phyloP scores from a whole-genome alignment of 2,113 vertebrate species.

The Falcunculus frontatus region DNA sequence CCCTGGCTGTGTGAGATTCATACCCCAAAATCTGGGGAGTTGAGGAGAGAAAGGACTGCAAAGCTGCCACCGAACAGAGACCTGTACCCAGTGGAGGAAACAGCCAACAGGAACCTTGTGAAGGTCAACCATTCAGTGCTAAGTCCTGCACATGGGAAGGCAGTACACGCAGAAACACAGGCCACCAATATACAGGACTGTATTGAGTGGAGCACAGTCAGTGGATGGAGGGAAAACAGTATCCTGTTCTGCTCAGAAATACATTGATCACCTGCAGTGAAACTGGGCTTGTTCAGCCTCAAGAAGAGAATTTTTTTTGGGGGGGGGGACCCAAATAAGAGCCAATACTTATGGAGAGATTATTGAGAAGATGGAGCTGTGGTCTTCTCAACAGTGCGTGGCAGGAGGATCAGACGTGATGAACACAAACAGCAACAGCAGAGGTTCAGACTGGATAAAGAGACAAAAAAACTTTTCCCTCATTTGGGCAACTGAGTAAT shows the following conservation, averaged over 20 bases:
- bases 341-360: background rate
- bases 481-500: background rate
- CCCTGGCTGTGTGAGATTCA: background rate
- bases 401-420: background rate
- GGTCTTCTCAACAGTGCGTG: background rate
- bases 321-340: background rate
- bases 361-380: background rate
- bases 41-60: background rate
- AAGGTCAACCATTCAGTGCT: background rate
- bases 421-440: background rate
- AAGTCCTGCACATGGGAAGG: background rate
- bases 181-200: background rate
- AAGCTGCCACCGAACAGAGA: background rate
- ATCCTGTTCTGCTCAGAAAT: background rate
- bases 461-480: accelerated
- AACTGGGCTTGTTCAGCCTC: background rate
- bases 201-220: background rate
- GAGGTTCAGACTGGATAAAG: background rate
- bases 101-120: background rate
- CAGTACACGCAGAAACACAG: background rate
- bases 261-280: background rate
- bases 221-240: background rate
- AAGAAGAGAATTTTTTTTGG: background rate
- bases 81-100: background rate
- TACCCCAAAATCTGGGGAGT: background rate